Evolutionary conservation across 2,888 invertebrate genomes (phyloP).

Genomic region (Eucera pruinosa): DNA sequence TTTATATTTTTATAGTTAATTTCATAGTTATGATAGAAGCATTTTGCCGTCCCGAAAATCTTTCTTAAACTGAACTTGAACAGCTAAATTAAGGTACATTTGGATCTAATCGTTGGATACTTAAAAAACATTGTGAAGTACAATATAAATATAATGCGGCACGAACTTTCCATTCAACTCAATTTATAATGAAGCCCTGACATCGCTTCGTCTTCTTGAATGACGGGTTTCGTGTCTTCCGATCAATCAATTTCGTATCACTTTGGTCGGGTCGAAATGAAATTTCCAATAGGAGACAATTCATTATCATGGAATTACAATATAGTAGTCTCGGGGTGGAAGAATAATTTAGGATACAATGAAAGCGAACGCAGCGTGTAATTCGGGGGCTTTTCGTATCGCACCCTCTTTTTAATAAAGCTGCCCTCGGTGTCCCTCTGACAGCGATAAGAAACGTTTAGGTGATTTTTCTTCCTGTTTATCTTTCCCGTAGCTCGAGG

Average conservation of each 20-base stretch:
- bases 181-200: conserved; percentile 39
- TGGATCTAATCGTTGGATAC: no score
- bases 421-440: not conserved
- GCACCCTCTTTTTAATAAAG: conserved; percentile 49
- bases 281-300: conserved; percentile 72
- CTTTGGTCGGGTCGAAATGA: no score
- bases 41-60: no score
- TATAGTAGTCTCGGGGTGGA: no score
- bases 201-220: not conserved
- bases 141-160: no score
- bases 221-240: conserved; percentile 13
- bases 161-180: no score
- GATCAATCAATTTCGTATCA: conserved; percentile 72
- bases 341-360: conserved; percentile 1
- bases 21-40: no score
- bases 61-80: no score
- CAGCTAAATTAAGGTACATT: no score
- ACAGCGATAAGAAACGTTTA: conserved; percentile 38
- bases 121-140: no score
- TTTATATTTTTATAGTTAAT: no score
- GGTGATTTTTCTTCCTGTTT: conserved; percentile 8
- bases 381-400: conserved; percentile 32
- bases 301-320: conserved; percentile 75
- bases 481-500: not conserved
- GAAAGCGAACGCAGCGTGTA: conserved; percentile 24